A percentile compares a stretch with the other conserved stretches of the same genome.
Conservation (phyloP, 2,113 vertebrate species). For the Vidua chalybeata region DNA sequence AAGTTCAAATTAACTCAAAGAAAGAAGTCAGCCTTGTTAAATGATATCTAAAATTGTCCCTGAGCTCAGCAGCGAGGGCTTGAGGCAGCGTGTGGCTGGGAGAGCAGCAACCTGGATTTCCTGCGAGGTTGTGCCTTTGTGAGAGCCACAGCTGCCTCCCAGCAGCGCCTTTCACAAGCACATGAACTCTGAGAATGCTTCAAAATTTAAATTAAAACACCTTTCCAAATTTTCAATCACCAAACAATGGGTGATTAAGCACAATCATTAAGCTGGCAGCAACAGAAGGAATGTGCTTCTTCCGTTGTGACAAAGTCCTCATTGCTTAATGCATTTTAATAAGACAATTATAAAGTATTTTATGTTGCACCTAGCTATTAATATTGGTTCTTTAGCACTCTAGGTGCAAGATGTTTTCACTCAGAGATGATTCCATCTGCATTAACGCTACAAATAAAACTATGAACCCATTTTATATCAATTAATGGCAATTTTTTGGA, state of each 20-base stretch:
- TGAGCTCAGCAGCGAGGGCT: neutral
- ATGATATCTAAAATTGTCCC: neutral
- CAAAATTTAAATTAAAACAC: neutral
- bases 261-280: neutral
- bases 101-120: neutral
- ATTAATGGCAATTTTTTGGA: neutral
- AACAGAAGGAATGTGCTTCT: neutral
- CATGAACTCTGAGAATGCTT: neutral
- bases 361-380: neutral
- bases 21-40: neutral
- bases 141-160: neutral
- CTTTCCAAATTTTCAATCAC: neutral
- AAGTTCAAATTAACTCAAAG: neutral
- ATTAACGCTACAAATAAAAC: neutral
- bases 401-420: neutral
- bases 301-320: constrained; percentile 16
- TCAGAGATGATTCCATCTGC: neutral
- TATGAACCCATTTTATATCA: neutral
- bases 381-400: neutral
- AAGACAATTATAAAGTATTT: neutral
- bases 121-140: neutral
- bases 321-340: neutral
- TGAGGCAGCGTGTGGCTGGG: neutral
- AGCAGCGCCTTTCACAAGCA: neutral
- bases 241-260: constrained; percentile 39